Conservation (phyloP, 2,888 invertebrate species). For the Aricia artaxerxes region DNA sequence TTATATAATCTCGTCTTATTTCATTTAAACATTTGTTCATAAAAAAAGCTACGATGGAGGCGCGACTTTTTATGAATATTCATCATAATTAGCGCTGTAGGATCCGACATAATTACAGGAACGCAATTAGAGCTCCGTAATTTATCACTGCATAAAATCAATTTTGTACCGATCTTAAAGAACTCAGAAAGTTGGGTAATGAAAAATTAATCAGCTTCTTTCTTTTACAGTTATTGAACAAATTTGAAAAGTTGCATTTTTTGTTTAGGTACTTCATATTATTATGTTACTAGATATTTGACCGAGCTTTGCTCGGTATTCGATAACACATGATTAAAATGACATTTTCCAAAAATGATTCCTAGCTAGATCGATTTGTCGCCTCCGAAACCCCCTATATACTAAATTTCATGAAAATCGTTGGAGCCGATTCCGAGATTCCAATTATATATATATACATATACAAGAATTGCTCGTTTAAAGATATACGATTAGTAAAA, state of each 20-base stretch:
- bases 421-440: too few relatives aligned
- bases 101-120: constrained; percentile 17
- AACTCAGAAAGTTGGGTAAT: constrained; percentile 10
- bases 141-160: constrained; percentile 18
- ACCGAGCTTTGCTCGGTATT: too few relatives aligned
- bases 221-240: background rate
- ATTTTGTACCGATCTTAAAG: background rate
- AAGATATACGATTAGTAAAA: too few relatives aligned
- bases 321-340: too few relatives aligned
- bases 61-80: constrained; percentile 23
- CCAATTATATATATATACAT: too few relatives aligned
- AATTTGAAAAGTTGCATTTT: background rate
- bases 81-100: constrained; percentile 11
- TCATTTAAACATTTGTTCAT: background rate
- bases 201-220: background rate
- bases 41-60: background rate
- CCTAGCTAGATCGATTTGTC: too few relatives aligned
- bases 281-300: too few relatives aligned
- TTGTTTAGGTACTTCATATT: background rate
- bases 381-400: too few relatives aligned
- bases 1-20: background rate
- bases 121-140: constrained; percentile 23
- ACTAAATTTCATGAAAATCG: too few relatives aligned
- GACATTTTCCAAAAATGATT: too few relatives aligned
- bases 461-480: too few relatives aligned